These are phyloP conservation scores for Pseudomyrmex gracilis DNA, from an alignment of 1,140 invertebrate genomes.

Conservation along the genomic window DNA sequence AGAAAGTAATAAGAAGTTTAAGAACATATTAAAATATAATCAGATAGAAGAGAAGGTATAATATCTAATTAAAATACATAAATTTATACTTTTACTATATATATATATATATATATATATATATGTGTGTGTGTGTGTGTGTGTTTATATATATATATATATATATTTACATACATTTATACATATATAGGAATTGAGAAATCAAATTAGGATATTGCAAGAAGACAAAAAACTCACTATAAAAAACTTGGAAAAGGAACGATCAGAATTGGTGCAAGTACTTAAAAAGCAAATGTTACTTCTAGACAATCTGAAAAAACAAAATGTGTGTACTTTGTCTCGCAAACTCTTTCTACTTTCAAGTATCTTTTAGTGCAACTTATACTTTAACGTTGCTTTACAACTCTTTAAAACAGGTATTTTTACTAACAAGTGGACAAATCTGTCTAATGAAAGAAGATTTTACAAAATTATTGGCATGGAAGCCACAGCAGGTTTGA, in stretches of 20 bases:
- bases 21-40: slow-evolving; percentile 79
- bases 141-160: background rate
- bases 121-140: too few relatives aligned
- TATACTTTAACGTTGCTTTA: background rate
- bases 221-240: slow-evolving; percentile 80
- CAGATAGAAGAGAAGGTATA: slow-evolving; percentile 85
- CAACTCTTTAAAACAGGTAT: slow-evolving; percentile 77
- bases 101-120: background rate
- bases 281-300: slow-evolving; percentile 86
- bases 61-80: background rate
- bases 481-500: slow-evolving; percentile 75
- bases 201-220: slow-evolving; percentile 81
- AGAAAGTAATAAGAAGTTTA: slow-evolving; percentile 85
- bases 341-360: slow-evolving; percentile 12
- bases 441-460: slow-evolving; percentile 82
- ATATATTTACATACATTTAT: background rate
- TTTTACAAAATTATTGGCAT: slow-evolving; percentile 84
- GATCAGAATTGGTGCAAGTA: slow-evolving; percentile 83
- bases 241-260: slow-evolving; percentile 84
- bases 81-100: background rate
- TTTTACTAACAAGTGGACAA: slow-evolving; percentile 82
- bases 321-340: slow-evolving; percentile 81
- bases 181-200: slow-evolving; percentile 82
- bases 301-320: slow-evolving; percentile 86
- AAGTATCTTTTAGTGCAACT: too few relatives aligned